These are phyloP conservation scores for Drosophila maculinotata DNA, from an alignment of 2,888 invertebrate species.

Conservation along the genomic window DNA sequence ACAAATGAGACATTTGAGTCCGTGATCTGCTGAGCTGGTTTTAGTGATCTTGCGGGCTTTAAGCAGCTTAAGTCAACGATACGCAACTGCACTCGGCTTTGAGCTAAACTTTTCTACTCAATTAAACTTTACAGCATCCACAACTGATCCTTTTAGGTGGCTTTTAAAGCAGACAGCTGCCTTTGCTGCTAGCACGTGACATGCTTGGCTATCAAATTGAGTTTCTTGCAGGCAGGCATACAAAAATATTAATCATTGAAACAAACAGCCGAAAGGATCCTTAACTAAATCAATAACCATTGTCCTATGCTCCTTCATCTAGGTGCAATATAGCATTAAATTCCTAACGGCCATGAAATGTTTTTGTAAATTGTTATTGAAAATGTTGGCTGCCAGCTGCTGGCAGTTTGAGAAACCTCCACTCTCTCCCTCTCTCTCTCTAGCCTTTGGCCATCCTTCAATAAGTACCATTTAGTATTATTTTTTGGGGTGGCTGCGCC, in stretches of 20 bases:
- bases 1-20: background rate
- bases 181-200: constrained; percentile 23
- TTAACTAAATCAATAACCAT: constrained; percentile 60
- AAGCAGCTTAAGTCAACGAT: constrained; percentile 31
- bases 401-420: constrained; percentile 46
- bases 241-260: constrained; percentile 53
- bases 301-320: constrained; percentile 41
- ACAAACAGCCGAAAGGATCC: constrained; percentile 54
- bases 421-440: too few relatives aligned
- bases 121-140: constrained; percentile 4
- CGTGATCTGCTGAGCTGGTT: background rate
- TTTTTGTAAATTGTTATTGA: constrained; percentile 39
- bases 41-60: constrained; percentile 20
- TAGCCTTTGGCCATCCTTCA: background rate
- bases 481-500: constrained; percentile 65
- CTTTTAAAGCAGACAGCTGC: constrained; percentile 37
- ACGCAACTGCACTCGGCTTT: constrained; percentile 7
- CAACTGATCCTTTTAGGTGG: background rate
- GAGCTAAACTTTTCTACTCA: constrained; percentile 13
- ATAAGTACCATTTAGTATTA: constrained; percentile 15
- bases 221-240: constrained; percentile 2
- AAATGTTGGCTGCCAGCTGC: constrained; percentile 57
- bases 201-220: constrained; percentile 20
- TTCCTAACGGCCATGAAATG: constrained; percentile 69
- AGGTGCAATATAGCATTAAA: constrained; percentile 54